Percentiles rank a stretch among this genome's conserved stretches.
These are phyloP conservation scores for Spodoptera litura DNA, from an alignment of 1,140 invertebrate species.

Conservation along the genomic window DNA sequence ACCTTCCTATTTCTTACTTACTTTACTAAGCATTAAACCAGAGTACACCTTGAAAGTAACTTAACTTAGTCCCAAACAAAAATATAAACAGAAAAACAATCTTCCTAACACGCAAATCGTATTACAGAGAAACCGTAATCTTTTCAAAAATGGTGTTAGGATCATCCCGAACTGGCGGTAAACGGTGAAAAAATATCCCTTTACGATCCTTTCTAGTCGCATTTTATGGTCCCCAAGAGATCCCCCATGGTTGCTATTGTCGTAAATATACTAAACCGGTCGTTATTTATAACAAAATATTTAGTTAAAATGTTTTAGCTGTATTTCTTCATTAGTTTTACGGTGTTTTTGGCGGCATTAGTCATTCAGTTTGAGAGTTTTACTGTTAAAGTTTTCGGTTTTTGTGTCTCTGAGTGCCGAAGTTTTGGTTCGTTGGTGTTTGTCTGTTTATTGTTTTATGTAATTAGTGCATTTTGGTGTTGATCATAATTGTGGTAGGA, in stretches of 20 bases:
- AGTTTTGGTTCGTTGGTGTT: neutral
- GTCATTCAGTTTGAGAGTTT: constrained; percentile 4
- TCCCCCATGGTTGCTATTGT: neutral
- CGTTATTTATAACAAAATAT: constrained; percentile 30
- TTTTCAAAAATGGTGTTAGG: neutral
- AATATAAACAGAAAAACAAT: neutral
- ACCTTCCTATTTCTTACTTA: too few relatives aligned
- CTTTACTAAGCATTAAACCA: too few relatives aligned
- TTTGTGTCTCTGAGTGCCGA: neutral
- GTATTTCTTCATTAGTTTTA: constrained; percentile 35
- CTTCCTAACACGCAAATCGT: constrained; percentile 4
- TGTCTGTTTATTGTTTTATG: constrained; percentile 1
- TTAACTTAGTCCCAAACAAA: neutral
- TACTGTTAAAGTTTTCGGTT: constrained; percentile 24
- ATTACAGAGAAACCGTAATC: neutral
- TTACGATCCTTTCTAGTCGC: neutral
- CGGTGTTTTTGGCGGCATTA: constrained; percentile 15
- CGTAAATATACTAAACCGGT: constrained; percentile 18
- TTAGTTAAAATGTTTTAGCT: constrained; percentile 23
- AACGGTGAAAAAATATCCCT: constrained; percentile 19
- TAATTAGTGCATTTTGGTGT: too few relatives aligned
- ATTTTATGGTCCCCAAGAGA: constrained; percentile 14
- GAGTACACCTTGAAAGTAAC: too few relatives aligned
- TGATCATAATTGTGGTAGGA: too few relatives aligned
- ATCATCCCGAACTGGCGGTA: neutral